Evolutionary conservation across 2,888 invertebrate genomes (phyloP), one percentile per base, ranked within the genome.

Genomic region (Aplocera efformata): DNA sequence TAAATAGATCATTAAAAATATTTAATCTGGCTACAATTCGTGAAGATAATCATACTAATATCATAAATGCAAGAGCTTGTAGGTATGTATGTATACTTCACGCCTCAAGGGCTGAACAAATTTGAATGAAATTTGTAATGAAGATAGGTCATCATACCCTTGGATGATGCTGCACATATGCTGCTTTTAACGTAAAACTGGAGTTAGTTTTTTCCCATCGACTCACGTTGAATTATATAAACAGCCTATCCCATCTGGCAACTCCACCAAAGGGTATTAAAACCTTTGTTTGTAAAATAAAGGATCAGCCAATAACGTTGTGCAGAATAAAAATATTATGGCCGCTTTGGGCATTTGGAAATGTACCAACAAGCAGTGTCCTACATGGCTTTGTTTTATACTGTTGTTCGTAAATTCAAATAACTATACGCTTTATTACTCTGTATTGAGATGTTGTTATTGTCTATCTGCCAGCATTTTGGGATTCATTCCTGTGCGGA

Each of bases 291-390:
- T 10, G 6, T 35, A 28, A 42, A 26, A 31, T 32, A 32, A 43
- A 41, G 36, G 27, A 33, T 39, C 9, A 33, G 37, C 35, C 44
- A 53, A 49, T 45, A 35, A 46, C 28, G 30, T 37, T 36, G 44
- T 51, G 43, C 52, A 52, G 41, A 25, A 39, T 36, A 39, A 55
- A 56, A 59, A 59, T 46, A 46, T 49, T 37, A 38, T 30, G 34
- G 37, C 40, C 40, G 32, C 52, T 59, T 54, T 48, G 36, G 53
- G 49, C 50, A 52, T 44, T 65, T 67, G 67, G 65, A 67, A 58
- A 53, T 55, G 54, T 57, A 63, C 64, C 65, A 67, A 65, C 48
- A 59, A 50, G 57, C 53, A 48, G 33, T 56, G 53, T 48, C 47
- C 55, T 57, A 56, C 48, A 52, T 59, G 56, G 43, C 50, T 53